phyloP scores from a whole-genome alignment of 1,140 invertebrate genomes.

The Drosophila parabipectinata region DNA sequence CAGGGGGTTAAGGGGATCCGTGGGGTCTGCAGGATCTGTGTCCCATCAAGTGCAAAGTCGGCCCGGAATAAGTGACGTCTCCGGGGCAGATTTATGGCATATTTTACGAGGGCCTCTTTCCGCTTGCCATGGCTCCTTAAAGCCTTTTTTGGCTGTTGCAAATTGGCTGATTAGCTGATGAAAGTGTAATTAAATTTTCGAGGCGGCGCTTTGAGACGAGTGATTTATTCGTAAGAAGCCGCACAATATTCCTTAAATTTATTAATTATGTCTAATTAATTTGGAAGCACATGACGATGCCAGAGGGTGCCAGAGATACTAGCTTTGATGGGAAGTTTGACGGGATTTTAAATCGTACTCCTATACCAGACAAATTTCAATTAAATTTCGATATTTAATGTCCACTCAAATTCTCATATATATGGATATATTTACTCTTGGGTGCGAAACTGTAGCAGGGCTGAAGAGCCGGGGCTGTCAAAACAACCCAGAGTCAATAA shows the following conservation, averaged over 20 bases:
- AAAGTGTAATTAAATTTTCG: conserved; percentile 64
- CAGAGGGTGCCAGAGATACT: neutral
- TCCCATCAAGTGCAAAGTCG: conserved; percentile 51
- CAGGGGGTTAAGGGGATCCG: conserved; percentile 8
- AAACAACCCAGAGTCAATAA: conserved; percentile 35
- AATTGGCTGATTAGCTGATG: conserved; percentile 62
- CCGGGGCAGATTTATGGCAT: conserved; percentile 46
- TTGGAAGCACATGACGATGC: conserved; percentile 14
- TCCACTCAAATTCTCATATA: neutral
- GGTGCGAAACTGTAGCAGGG: conserved; percentile 2
- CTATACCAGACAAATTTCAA: neutral
- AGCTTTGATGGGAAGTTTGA: neutral
- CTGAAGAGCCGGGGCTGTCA: conserved; percentile 13
- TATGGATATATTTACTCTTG: neutral
- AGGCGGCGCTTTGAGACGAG: conserved; percentile 37
- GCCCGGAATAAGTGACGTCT: conserved; percentile 41
- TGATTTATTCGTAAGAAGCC: conserved; percentile 58
- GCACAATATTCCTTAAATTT: conserved; percentile 55
- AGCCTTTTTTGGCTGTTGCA: conserved; percentile 24
- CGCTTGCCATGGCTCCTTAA: conserved; percentile 29
- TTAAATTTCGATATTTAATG: neutral
- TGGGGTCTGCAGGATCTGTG: conserved; percentile 5
- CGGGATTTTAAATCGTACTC: no score
- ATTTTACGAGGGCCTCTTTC: conserved; percentile 41
- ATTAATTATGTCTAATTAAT: conserved; percentile 72